Percentiles rank a stretch among this genome's conserved stretches.
Evolutionary conservation across 1,140 invertebrate species (phyloP).

Genomic region (Sinella curviseta): DNA sequence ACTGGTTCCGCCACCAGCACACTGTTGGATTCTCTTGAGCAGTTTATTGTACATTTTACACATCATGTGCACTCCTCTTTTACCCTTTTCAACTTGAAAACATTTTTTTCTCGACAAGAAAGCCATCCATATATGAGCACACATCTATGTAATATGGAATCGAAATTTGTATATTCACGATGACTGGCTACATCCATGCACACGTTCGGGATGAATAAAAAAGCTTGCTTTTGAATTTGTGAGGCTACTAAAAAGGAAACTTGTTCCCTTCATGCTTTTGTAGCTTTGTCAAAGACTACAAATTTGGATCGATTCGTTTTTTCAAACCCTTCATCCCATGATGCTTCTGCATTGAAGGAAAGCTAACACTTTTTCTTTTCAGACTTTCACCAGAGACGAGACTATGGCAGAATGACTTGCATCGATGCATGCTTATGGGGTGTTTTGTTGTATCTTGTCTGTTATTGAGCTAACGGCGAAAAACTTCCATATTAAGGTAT

Average conservation of each 20-base stretch:
- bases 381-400: not conserved
- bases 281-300: conserved; percentile 4
- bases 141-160: too few relatives aligned
- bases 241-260: not conserved
- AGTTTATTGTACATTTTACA: not conserved
- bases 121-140: too few relatives aligned
- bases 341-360: conserved; percentile 13
- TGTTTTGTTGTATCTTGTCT: too few relatives aligned
- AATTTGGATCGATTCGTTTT: conserved; percentile 13
- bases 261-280: not conserved
- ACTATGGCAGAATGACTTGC: too few relatives aligned
- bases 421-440: too few relatives aligned
- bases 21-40: not conserved
- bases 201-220: too few relatives aligned
- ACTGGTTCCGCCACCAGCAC: not conserved
- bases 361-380: conserved; percentile 10
- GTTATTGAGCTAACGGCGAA: too few relatives aligned
- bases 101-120: not conserved
- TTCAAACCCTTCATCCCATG: not conserved
- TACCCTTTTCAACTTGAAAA: not conserved
- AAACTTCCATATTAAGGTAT: too few relatives aligned
- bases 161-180: not conserved
- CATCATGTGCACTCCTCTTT: not conserved
- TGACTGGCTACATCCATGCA: not conserved
- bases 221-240: too few relatives aligned